phyloP scores from a whole-genome alignment of 2,888 invertebrate species.

The Diaprepes abbreviatus region DNA sequence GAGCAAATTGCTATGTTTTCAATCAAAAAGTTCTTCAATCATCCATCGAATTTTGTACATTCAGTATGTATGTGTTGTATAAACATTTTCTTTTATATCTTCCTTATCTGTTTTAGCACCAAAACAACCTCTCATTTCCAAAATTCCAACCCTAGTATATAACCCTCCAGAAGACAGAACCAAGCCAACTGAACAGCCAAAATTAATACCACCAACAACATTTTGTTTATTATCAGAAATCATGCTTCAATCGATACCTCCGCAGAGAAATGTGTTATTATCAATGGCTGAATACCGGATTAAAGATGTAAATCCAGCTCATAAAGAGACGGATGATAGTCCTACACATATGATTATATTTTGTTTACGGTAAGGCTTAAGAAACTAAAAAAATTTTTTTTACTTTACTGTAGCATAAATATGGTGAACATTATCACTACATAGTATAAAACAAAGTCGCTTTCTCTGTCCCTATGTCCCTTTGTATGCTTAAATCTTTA shows the following conservation, averaged over 20 bases:
- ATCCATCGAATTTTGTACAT: too few relatives aligned
- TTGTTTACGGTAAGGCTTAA: neutral
- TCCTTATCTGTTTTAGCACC: neutral
- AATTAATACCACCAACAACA: neutral
- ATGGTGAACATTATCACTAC: too few relatives aligned
- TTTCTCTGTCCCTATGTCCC: too few relatives aligned
- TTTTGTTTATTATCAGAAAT: neutral
- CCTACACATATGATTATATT: slow-evolving; percentile 13
- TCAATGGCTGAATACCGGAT: slow-evolving; percentile 1
- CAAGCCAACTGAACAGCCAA: neutral
- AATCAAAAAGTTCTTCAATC: too few relatives aligned
- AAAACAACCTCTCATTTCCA: neutral
- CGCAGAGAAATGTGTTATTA: neutral
- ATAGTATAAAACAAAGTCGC: too few relatives aligned
- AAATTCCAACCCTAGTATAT: neutral
- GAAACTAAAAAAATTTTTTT: neutral
- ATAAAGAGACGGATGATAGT: neutral
- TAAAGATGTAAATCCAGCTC: neutral
- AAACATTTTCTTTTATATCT: too few relatives aligned
- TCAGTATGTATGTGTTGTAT: too few relatives aligned
- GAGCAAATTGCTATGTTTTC: too few relatives aligned
- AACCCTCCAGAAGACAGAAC: neutral
- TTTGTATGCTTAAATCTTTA: too few relatives aligned
- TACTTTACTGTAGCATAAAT: too few relatives aligned
- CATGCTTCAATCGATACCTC: neutral